Percentiles rank a stretch among this genome's conserved stretches.
Conservation (phyloP, 2,797 vertebrate species). For the Sparus aurata region DNA sequence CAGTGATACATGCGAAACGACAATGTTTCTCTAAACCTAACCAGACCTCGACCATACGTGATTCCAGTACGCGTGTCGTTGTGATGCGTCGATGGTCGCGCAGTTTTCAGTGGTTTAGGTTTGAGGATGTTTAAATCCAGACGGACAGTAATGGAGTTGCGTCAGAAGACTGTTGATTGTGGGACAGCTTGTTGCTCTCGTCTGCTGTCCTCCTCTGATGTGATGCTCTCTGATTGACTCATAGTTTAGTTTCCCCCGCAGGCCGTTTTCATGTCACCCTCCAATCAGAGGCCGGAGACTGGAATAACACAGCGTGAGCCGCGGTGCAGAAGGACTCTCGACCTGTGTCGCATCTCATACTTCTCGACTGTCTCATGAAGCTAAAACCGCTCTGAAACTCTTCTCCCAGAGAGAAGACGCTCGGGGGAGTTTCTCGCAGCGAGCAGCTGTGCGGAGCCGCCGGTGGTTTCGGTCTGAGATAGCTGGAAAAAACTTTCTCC, state of each 20-base stretch:
- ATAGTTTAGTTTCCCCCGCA: conserved; percentile 55
- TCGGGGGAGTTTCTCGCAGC: not conserved
- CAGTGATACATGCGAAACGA: too few species aligned
- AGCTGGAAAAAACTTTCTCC: conserved; percentile 36
- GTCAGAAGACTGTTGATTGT: not conserved
- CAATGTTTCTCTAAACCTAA: too few species aligned
- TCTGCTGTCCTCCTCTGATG: conserved; percentile 44
- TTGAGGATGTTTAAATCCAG: too few species aligned
- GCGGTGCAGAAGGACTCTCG: conserved; percentile 32
- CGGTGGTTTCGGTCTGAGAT: not conserved
- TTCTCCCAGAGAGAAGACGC: not conserved
- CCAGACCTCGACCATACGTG: too few species aligned
- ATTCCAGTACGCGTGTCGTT: too few species aligned
- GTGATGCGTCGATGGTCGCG: too few species aligned
- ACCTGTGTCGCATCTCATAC: conserved; percentile 9
- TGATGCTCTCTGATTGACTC: conserved; percentile 55
- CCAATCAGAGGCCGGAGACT: conserved; percentile 42
- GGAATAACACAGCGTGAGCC: conserved; percentile 15
- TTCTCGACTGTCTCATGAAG: not conserved
- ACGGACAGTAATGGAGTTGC: not conserved
- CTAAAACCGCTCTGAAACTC: not conserved
- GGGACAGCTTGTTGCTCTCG: conserved; percentile 56
- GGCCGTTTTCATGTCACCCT: conserved; percentile 46
- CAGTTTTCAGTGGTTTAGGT: too few species aligned
- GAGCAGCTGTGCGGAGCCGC: conserved; percentile 48